A percentile compares a stretch with the other conserved stretches of the same genome.
Evolutionary conservation across 1,140 invertebrate genomes (phyloP).

Genomic region (Macrosteles quadrilineatus): DNA sequence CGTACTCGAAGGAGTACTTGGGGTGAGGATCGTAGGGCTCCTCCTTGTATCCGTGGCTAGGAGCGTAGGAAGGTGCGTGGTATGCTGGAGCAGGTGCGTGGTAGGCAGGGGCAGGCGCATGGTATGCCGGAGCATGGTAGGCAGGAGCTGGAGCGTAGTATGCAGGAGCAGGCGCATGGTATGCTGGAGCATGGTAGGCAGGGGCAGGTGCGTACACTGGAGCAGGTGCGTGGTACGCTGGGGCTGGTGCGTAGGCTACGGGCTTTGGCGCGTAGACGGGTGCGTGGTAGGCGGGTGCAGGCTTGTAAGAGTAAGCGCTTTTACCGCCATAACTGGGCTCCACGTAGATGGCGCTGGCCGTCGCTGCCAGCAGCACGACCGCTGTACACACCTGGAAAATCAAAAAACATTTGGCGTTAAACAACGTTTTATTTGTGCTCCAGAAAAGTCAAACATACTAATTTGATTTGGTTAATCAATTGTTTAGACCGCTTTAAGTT

Average conservation of each 20-base stretch:
- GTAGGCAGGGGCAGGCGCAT: conserved; percentile 13
- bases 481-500: no score
- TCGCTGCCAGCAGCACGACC: background rate
- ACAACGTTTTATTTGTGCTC: no score
- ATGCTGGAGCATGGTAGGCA: conserved; percentile 31
- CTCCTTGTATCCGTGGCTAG: conserved; percentile 16
- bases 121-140: background rate
- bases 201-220: background rate
- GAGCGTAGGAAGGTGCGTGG: conserved; percentile 16
- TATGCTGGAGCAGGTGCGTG: conserved; percentile 32
- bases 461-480: no score
- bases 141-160: background rate
- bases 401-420: no score
- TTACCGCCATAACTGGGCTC: conserved; percentile 10
- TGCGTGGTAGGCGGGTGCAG: background rate
- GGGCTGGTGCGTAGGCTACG: background rate
- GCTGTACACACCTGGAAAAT: no score
- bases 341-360: conserved; percentile 2
- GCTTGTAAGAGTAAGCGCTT: conserved; percentile 6
- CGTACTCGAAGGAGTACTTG: conserved; percentile 58
- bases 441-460: no score
- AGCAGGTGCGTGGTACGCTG: conserved; percentile 2
- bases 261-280: background rate
- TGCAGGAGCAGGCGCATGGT: background rate
- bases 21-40: conserved; percentile 60